Conservation (phyloP, 1,140 invertebrate genomes). For the Oncopodura yosiiana region DNA sequence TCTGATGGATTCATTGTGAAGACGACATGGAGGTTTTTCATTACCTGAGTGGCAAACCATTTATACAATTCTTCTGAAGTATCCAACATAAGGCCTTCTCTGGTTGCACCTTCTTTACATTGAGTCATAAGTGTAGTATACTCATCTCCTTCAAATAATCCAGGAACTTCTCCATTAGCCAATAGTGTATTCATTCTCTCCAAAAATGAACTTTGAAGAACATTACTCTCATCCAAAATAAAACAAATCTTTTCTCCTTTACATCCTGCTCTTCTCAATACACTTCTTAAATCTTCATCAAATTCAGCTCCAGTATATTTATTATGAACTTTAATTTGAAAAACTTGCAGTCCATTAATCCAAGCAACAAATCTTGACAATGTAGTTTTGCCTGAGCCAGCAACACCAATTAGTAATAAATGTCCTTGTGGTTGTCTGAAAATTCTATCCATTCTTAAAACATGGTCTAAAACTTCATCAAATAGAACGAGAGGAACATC, state of each 20-base stretch:
- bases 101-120: slow-evolving; percentile 96
- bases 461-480: slow-evolving; percentile 97
- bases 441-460: slow-evolving; percentile 94
- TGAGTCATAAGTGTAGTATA: slow-evolving; percentile 99
- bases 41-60: slow-evolving; percentile 96
- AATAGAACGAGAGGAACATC: slow-evolving; percentile 97
- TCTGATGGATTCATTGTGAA: slow-evolving; percentile 99
- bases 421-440: slow-evolving; percentile 98
- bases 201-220: slow-evolving; percentile 94
- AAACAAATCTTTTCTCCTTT: slow-evolving; percentile 97
- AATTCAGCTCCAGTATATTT: slow-evolving; percentile 98
- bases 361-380: slow-evolving; percentile 97
- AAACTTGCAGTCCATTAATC: slow-evolving; percentile 98
- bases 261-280: slow-evolving; percentile 87
- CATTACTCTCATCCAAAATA: slow-evolving; percentile 98
- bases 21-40: slow-evolving; percentile 97
- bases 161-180: slow-evolving; percentile 97
- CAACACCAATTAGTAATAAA: slow-evolving; percentile 89
- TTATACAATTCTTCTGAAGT: slow-evolving; percentile 98
- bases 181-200: slow-evolving; percentile 98
- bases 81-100: slow-evolving; percentile 96
- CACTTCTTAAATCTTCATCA: slow-evolving; percentile 92
- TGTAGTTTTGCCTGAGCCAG: slow-evolving; percentile 97
- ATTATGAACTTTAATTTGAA: slow-evolving; percentile 98
- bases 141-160: slow-evolving; percentile 86